Evolutionary conservation across 2,797 vertebrate genomes (phyloP).

Genomic region (Oophaga sylvatica): DNA sequence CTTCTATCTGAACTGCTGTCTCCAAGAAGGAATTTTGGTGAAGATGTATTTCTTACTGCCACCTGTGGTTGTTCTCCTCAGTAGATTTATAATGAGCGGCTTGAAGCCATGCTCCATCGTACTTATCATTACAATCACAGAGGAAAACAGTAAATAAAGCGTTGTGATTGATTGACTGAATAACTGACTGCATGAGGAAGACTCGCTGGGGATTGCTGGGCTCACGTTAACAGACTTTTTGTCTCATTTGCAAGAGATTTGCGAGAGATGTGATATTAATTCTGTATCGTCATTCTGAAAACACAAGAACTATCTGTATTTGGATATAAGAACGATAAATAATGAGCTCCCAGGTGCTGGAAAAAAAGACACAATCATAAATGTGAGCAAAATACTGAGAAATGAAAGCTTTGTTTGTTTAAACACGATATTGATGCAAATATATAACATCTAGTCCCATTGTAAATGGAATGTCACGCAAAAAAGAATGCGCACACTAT

Average conservation of each 20-base stretch:
- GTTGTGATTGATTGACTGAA: conserved; percentile 1
- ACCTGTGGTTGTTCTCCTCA: conserved; percentile 41
- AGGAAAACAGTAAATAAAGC: conserved; percentile 6
- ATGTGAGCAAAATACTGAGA: background rate
- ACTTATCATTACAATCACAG: background rate
- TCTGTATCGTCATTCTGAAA: conserved; percentile 12
- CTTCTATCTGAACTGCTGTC: background rate
- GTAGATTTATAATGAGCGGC: conserved; percentile 2
- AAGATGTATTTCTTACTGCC: conserved; percentile 41
- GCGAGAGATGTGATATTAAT: conserved; percentile 1
- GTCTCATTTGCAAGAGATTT: conserved; percentile 17
- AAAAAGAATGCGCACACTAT: background rate
- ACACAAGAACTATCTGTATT: conserved; percentile 5
- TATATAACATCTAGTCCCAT: background rate
- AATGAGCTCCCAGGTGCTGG: conserved; percentile 16
- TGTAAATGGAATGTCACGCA: background rate
- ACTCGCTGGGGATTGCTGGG: background rate
- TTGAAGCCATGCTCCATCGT: background rate
- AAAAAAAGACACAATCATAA: background rate
- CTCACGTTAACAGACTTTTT: conserved; percentile 16
- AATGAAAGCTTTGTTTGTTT: background rate
- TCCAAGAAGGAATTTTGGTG: background rate
- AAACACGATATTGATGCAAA: background rate
- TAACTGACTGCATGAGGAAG: conserved; percentile 12
- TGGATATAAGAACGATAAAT: conserved; percentile 4